Conservation (phyloP, 2,113 vertebrate genomes). For the Hepsetus odoe region DNA sequence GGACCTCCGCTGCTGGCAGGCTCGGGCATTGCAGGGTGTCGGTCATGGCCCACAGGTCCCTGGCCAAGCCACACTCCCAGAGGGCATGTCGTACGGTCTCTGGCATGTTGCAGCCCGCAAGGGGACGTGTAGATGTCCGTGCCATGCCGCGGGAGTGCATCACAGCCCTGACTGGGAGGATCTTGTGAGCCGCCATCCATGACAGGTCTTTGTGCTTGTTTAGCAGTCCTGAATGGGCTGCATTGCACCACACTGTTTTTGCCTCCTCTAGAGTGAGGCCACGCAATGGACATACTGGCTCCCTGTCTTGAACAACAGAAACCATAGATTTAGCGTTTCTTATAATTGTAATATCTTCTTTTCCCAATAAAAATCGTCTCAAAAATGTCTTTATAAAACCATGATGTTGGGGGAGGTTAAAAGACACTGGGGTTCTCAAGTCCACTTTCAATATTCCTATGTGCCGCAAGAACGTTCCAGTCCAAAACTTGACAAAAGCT, state of each 20-base stretch:
- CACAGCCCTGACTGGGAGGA: constrained; percentile 23
- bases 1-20: constrained; percentile 37
- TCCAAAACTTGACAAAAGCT: too few relatives aligned
- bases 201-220: not conserved
- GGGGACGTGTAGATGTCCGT: not conserved
- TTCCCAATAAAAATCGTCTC: too few relatives aligned
- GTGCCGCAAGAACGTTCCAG: too few relatives aligned
- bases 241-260: not conserved
- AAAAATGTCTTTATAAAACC: too few relatives aligned
- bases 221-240: not conserved
- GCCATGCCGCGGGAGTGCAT: constrained; percentile 40
- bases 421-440: too few relatives aligned
- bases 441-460: too few relatives aligned
- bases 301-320: too few relatives aligned
- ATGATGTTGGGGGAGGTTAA: too few relatives aligned
- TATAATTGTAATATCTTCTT: too few relatives aligned
- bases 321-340: too few relatives aligned
- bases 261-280: too few relatives aligned
- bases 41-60: constrained; percentile 38
- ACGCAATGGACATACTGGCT: not conserved
- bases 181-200: constrained; percentile 30
- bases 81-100: constrained; percentile 32
- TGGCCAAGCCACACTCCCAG: constrained; percentile 35
- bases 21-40: constrained; percentile 35
- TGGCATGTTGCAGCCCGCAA: not conserved